Percentiles rank a stretch among this genome's conserved stretches.
phyloP scores from a whole-genome alignment of 2,113 vertebrate genomes.

The Sciurus niger region DNA sequence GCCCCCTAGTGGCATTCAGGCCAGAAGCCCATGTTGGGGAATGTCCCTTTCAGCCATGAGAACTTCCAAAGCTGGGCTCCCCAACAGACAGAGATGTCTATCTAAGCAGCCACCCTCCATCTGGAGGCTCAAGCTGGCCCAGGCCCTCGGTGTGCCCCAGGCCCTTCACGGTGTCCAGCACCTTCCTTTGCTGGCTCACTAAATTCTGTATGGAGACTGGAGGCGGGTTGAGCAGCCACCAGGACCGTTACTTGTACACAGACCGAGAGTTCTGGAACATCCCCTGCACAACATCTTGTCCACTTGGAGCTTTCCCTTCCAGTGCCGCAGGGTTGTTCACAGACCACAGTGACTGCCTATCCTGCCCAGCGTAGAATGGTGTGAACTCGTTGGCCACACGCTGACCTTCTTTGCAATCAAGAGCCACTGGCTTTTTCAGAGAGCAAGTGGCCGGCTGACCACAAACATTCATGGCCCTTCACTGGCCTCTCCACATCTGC shows the following conservation, averaged over 20 bases:
- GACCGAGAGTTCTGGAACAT: not conserved
- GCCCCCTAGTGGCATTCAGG: not conserved
- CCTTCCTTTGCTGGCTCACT: not conserved
- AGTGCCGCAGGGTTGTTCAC: not conserved
- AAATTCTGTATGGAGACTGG: not conserved
- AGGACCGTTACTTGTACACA: not conserved
- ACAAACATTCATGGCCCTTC: not conserved
- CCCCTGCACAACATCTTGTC: not conserved
- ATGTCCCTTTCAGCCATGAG: not conserved
- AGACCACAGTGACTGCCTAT: not conserved
- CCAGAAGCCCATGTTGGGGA: not conserved
- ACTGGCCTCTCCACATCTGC: not conserved
- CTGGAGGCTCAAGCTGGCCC: not conserved
- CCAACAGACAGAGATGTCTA: accelerated
- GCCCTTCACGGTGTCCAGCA: not conserved
- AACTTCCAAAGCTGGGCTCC: accelerated
- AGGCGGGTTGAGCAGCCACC: accelerated
- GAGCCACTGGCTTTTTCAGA: not conserved
- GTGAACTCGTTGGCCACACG: not conserved
- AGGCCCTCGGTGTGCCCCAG: not conserved
- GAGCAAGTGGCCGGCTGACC: not conserved
- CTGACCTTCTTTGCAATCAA: not conserved
- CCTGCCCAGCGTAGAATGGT: not conserved
- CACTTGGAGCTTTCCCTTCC: not conserved
- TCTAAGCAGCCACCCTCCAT: not conserved